Evolutionary conservation across 2,888 invertebrate genomes (phyloP), one percentile per base, ranked within the genome.

Genomic region (Rhingia rostrata): DNA sequence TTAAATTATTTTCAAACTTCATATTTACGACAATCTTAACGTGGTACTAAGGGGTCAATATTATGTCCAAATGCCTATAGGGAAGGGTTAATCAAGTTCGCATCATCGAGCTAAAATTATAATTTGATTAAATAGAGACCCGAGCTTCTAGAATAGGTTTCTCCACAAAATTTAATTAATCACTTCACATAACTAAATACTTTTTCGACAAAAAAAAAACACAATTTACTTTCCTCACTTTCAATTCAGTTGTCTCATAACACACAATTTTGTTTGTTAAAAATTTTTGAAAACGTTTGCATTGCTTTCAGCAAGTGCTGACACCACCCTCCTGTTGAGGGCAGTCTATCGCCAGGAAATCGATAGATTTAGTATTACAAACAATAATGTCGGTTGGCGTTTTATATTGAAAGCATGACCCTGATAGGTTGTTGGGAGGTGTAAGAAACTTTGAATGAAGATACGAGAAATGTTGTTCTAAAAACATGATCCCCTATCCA

Each of bases 331-430:
- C 41, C 60, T 60, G 51, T 12, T 41, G 51, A 53, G 61, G 63
- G 45, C 54, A 63, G 43, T 47, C 45, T 73, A 63, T 73, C 53
- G 54, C 53, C 37, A 61, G 53, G 53, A 63, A 63, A 63, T 63
- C 53, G 63, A 63, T 63, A 54, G 32, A 60, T 45, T 54, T 63
- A 45, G 63, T 54, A 63, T 54, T 63, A 54, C 54, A 72, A 72
- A 72, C 43, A 61, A 53, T 37, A 72, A 53, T 30, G 53, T 41
- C 9, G 54, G n/a, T 33, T 6, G 4, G 35, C 22, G 43, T 7
- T 54, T 6, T 30, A 12, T 4, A n/a, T 37, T 32, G 9, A 39
- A 22, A 37, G 4, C 4, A 56, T 37, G 14, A 32, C 43, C 7
- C 2, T 14, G 1, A 6, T 35, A n/a, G n/a, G 7, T 0, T 39